phyloP scores from a whole-genome alignment of 23 tunicate genomes.

The Diplosoma virens region DNA sequence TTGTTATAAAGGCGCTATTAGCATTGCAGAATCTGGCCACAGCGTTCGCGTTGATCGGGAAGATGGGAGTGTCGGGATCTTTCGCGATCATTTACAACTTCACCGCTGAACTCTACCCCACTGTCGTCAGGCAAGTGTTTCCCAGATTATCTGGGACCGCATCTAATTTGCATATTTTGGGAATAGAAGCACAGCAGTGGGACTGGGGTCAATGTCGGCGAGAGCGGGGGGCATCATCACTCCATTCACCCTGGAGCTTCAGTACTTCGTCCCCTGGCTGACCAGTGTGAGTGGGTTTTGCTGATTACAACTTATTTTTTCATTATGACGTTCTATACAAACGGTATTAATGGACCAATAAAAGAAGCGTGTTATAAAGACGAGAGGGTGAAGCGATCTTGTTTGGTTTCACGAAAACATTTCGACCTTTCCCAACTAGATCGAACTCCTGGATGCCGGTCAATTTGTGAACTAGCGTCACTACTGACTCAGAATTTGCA shows the following conservation, averaged over 20 bases:
- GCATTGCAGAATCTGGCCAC: slow-evolving; percentile 33
- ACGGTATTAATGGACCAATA: too few relatives aligned
- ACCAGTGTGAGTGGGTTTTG: slow-evolving; percentile 62
- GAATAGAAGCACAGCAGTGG: slow-evolving; percentile 90
- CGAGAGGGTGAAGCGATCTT: too few relatives aligned
- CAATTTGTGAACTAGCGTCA: too few relatives aligned
- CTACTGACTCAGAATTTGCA: too few relatives aligned
- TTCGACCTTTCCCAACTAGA: too few relatives aligned
- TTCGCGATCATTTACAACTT: slow-evolving; percentile 88
- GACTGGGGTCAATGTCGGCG: slow-evolving; percentile 84
- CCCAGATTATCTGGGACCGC: not conserved
- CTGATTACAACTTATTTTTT: too few relatives aligned
- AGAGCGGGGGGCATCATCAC: slow-evolving; percentile 74
- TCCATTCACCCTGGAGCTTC: slow-evolving; percentile 82
- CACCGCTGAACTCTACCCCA: slow-evolving; percentile 94
- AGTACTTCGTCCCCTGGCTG: slow-evolving; percentile 83
- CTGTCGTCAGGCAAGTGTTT: slow-evolving; percentile 70
- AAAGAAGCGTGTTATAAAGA: too few relatives aligned
- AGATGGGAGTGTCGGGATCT: slow-evolving; percentile 85
- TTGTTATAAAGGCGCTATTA: not conserved
- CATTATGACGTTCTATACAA: too few relatives aligned
- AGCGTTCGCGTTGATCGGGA: slow-evolving; percentile 82
- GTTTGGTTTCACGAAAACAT: too few relatives aligned
- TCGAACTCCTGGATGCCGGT: too few relatives aligned
- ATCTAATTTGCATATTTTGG: not conserved